A percentile compares a stretch with the other conserved stretches of the same genome.
Conservation (phyloP, 2,797 vertebrate genomes). For the Xerus rutilus region DNA sequence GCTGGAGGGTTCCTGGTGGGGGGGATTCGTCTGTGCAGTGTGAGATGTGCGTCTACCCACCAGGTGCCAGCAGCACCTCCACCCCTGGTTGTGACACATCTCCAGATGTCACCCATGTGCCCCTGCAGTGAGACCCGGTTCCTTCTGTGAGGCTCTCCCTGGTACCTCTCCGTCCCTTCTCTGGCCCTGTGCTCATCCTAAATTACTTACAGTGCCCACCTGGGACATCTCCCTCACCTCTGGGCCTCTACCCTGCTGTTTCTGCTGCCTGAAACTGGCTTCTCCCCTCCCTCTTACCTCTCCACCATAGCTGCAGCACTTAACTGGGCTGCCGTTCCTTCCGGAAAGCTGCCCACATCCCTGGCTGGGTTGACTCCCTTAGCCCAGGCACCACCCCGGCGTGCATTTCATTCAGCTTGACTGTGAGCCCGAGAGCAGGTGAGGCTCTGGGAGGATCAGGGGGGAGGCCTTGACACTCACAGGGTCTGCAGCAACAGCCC, state of each 20-base stretch:
- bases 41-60: accelerated
- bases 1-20: background rate
- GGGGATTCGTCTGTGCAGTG: background rate
- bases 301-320: background rate
- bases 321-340: background rate
- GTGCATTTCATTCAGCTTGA: accelerated
- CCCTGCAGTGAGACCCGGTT: background rate
- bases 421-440: background rate
- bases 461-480: background rate
- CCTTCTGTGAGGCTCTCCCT: accelerated
- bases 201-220: background rate
- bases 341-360: background rate
- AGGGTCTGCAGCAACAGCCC: background rate
- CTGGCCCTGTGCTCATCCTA: background rate
- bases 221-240: accelerated
- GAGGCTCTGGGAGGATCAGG: background rate
- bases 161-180: accelerated
- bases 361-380: accelerated
- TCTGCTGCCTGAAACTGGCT: background rate
- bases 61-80: background rate
- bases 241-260: background rate
- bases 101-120: background rate
- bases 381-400: background rate
- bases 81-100: accelerated
- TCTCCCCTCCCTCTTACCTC: background rate